A percentile compares a stretch with the other conserved stretches of the same genome.
These are phyloP conservation scores for Diadumene lineata DNA, from an alignment of 92 coral and sea anemone genomes.

Conservation along the genomic window DNA sequence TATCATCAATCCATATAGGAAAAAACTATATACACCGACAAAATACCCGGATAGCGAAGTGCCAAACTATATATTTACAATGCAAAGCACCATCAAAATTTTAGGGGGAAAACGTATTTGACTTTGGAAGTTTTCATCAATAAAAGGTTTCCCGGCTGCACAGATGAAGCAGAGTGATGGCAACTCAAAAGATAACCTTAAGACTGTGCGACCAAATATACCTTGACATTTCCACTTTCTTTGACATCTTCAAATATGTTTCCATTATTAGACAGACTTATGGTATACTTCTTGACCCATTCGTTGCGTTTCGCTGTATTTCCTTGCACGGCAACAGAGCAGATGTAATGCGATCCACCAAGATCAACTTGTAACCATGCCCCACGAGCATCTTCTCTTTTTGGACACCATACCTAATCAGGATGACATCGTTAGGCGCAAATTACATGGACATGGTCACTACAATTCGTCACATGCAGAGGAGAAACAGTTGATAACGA, in stretches of 20 bases:
- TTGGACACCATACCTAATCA: constrained; percentile 36
- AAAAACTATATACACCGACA: too few species aligned
- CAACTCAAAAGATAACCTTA: too few species aligned
- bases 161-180: not conserved
- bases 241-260: constrained; percentile 1
- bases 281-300: constrained; percentile 22
- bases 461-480: too few species aligned
- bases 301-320: constrained; percentile 21
- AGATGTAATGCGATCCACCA: constrained; percentile 20
- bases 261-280: constrained; percentile 26
- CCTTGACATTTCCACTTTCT: constrained; percentile 22
- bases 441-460: not conserved
- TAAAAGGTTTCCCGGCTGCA: not conserved
- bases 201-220: too few species aligned
- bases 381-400: constrained; percentile 16
- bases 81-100: too few species aligned
- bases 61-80: too few species aligned
- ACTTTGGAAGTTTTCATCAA: too few species aligned
- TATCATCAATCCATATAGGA: too few species aligned
- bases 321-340: constrained; percentile 35
- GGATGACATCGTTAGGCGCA: too few species aligned
- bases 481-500: too few species aligned
- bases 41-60: too few species aligned
- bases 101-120: too few species aligned
- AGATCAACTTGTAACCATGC: constrained; percentile 41